Evolutionary conservation across 2,113 vertebrate species (phyloP).

Genomic region (Lophotis ruficrista): DNA sequence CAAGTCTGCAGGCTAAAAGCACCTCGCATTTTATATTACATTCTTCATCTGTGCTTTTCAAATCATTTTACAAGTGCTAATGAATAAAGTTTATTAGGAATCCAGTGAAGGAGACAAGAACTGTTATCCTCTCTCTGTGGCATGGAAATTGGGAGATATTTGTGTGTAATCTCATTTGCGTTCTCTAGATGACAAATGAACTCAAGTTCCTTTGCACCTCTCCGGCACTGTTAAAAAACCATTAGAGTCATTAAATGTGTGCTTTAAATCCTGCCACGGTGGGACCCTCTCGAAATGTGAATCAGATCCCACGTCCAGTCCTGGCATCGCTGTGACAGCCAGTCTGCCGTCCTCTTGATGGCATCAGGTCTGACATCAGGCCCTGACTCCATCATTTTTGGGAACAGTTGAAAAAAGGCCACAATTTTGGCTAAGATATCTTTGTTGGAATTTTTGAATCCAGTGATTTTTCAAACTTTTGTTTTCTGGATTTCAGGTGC

Average conservation of each 20-base stretch:
- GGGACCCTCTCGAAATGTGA: not conserved
- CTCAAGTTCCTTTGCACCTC: not conserved
- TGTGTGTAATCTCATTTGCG: conserved; percentile 8
- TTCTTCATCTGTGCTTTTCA: conserved; percentile 41
- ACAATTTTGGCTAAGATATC: not conserved
- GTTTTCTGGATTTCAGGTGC: not conserved
- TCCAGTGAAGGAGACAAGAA: not conserved
- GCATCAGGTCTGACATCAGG: not conserved
- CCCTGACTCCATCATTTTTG: not conserved
- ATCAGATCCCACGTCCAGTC: not conserved
- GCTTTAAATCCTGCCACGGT: not conserved
- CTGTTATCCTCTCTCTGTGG: not conserved
- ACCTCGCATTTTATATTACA: not conserved
- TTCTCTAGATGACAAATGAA: not conserved
- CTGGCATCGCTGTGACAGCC: not conserved
- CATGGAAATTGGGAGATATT: conserved; percentile 36
- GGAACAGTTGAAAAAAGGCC: not conserved
- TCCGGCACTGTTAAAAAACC: not conserved
- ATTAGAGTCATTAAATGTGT: not conserved
- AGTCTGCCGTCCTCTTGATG: rapidly evolving
- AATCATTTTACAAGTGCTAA: conserved; percentile 56
- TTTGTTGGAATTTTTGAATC: not conserved
- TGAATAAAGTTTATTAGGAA: conserved; percentile 65
- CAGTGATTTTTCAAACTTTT: not conserved
- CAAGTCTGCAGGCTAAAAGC: conserved; percentile 38